Conservation (phyloP, 2,888 invertebrate genomes). For the Ophonus ardosiacus region DNA sequence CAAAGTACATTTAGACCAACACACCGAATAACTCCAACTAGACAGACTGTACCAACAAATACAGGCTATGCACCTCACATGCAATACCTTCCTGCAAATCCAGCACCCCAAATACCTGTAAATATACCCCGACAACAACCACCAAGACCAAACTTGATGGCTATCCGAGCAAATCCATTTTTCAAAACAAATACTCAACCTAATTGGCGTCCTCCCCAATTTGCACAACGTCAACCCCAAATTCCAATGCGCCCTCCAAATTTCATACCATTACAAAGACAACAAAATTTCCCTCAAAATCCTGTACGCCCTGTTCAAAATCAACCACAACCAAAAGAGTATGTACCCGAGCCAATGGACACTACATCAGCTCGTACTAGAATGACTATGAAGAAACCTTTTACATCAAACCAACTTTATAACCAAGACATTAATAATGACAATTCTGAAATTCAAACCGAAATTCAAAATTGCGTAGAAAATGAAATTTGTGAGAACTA, state of each 20-base stretch:
- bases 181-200: too few relatives aligned
- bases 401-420: too few relatives aligned
- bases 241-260: not conserved
- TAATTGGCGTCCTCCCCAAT: not conserved
- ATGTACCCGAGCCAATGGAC: not conserved
- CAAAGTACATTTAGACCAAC: slow-evolving; percentile 2
- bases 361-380: not conserved
- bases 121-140: not conserved
- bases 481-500: too few relatives aligned
- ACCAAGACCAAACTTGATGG: too few relatives aligned
- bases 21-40: not conserved
- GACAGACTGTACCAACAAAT: not conserved
- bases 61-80: not conserved
- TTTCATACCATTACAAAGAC: not conserved
- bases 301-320: not conserved
- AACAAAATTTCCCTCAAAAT: not conserved
- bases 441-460: too few relatives aligned
- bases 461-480: too few relatives aligned
- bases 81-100: not conserved
- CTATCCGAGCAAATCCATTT: too few relatives aligned
- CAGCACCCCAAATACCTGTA: not conserved
- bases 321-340: not conserved
- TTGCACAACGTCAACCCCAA: not conserved
- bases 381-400: too few relatives aligned
- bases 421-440: too few relatives aligned